Percentiles rank a stretch among this genome's conserved stretches.
Evolutionary conservation across 2,888 invertebrate species (phyloP).

Genomic region (Parnassius glacialis): DNA sequence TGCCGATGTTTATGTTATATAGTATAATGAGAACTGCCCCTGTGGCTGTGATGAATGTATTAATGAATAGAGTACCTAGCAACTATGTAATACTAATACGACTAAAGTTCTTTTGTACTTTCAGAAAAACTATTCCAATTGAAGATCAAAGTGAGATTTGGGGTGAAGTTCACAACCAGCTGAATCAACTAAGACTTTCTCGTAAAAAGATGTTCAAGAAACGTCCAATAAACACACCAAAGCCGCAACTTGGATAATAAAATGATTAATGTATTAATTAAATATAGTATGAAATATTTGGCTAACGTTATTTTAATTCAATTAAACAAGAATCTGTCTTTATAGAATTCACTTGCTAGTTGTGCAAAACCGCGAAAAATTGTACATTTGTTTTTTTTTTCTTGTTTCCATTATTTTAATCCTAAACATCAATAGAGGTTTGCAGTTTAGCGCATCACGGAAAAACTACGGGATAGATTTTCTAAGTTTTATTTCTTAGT

Average conservation of each 20-base stretch:
- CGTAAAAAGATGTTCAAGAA: slow-evolving; percentile 73
- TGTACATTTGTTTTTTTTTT: too few species aligned
- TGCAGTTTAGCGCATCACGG: too few species aligned
- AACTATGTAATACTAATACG: not conserved
- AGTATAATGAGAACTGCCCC: too few species aligned
- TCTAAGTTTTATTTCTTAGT: too few species aligned
- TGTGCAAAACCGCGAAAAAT: too few species aligned
- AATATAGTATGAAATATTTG: slow-evolving; percentile 14
- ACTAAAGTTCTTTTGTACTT: slow-evolving; percentile 35
- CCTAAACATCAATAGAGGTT: too few species aligned
- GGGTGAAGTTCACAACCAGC: slow-evolving; percentile 88
- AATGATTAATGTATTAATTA: slow-evolving; percentile 25
- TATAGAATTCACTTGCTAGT: too few species aligned
- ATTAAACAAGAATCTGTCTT: not conserved
- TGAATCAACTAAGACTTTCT: slow-evolving; percentile 85
- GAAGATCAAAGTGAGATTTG: slow-evolving; percentile 94
- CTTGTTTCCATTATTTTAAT: too few species aligned
- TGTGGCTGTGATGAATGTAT: too few species aligned
- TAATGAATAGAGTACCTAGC: too few species aligned
- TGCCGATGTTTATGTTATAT: too few species aligned
- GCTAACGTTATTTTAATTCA: not conserved
- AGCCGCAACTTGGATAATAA: slow-evolving; percentile 61
- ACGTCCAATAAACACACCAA: slow-evolving; percentile 59
- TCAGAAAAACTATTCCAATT: slow-evolving; percentile 89
- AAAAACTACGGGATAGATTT: too few species aligned